Percentiles rank a stretch among this genome's conserved stretches.
phyloP scores from a whole-genome alignment of 30 jellyfish, hydroid and myxozoan genomes.

The Mastigias papua region DNA sequence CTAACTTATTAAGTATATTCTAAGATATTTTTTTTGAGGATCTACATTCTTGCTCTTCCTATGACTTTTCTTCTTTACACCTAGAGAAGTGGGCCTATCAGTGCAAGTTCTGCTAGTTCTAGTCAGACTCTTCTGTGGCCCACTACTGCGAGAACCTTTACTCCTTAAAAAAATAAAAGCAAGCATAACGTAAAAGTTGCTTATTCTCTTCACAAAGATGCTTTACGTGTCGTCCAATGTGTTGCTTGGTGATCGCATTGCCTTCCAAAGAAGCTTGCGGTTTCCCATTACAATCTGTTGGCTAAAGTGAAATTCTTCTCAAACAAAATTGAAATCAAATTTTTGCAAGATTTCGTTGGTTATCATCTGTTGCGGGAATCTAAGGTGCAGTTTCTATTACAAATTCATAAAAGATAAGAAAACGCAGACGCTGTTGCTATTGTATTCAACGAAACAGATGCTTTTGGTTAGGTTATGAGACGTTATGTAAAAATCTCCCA shows the following conservation, averaged over 20 bases:
- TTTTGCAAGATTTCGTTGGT: neutral
- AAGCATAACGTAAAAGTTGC: too few relatives aligned
- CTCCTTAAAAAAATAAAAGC: too few relatives aligned
- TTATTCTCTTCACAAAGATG: too few relatives aligned
- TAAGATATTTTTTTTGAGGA: too few relatives aligned
- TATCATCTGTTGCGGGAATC: conserved; percentile 1
- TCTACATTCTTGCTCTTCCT: too few relatives aligned
- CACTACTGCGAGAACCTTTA: too few relatives aligned
- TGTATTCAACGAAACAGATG: neutral
- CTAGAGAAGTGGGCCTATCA: too few relatives aligned
- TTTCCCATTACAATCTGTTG: neutral
- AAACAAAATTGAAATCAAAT: neutral
- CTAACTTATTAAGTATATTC: too few relatives aligned
- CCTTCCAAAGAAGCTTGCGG: neutral
- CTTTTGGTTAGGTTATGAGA: neutral
- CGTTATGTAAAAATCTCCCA: neutral
- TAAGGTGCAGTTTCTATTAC: neutral
- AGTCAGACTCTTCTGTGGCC: too few relatives aligned
- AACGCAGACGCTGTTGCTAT: neutral
- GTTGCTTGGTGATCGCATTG: neutral
- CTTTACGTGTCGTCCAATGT: too few relatives aligned
- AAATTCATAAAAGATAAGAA: neutral
- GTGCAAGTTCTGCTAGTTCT: too few relatives aligned
- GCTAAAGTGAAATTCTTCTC: neutral
- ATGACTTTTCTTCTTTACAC: too few relatives aligned